Base-by-base conservation (phyloP, 1,140 invertebrate species). In the Aricia agestis region DNA sequence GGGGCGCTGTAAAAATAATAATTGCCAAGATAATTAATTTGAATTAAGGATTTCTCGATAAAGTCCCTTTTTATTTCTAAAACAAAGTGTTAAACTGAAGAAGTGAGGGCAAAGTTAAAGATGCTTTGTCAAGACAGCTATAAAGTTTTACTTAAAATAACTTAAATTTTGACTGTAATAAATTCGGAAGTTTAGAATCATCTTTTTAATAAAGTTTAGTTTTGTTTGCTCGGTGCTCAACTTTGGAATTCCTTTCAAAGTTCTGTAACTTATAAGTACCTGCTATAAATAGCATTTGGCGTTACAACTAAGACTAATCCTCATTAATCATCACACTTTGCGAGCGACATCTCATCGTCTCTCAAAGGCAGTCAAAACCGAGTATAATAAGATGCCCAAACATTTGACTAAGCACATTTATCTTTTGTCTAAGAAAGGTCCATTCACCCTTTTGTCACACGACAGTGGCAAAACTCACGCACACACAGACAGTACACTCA, bases 401-500 rank as follows among this genome's bases (percentile, higher is more conserved):
- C 59, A 66, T 79, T 84, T 82, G 77, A 76, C 81, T 81, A 80
- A 76, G 70, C 73, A 75, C 78, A 80, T 84, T 78, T 84, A 79
- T 79, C 77, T 81, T 61, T 76, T 76, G 72, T 71, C 69, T 72
- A 75, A 75, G 73, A 72, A 74, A 73, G 67, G 75, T 76, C 76
- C 80, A 76, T 83, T 79, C 78, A 80, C 76, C 73, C 72, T 76
- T 69, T 71, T 73, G 70, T 72, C 71, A 71, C 72, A 68, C 75
- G 71, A 59, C 63, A 74, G 70, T 73, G 69, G 72, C 68, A 74
- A 69, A 68, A 67, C 61, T 31, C 69, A 70, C 76, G 72, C 68
- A 74, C 18, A 19, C 17, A 63, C 2, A 19, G 11, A 52, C 10
- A 52, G 11, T 10, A 13, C 18, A 63, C 59, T 19, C 59, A 9